Evolutionary conservation across 2,113 vertebrate genomes (phyloP).

Genomic region (Carettochelys insculpta): DNA sequence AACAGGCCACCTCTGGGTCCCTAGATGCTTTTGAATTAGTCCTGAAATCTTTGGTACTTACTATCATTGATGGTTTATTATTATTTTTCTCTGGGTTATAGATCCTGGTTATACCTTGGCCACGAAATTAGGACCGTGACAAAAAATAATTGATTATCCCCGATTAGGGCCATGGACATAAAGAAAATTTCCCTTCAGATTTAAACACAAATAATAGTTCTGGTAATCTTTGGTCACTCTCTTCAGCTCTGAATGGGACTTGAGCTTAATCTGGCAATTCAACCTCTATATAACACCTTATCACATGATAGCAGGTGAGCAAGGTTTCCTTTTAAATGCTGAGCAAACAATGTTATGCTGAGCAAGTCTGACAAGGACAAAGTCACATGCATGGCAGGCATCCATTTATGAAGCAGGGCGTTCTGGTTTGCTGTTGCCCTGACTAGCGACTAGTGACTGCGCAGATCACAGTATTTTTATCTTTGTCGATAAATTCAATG

Average conservation of each 20-base stretch:
- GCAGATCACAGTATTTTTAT: not conserved
- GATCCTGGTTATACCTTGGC: too few species aligned
- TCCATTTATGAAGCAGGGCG: fast-evolving
- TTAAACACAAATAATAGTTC: not conserved
- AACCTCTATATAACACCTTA: not conserved
- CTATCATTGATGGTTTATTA: too few species aligned
- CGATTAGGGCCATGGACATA: not conserved
- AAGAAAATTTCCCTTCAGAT: fast-evolving
- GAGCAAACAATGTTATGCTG: not conserved
- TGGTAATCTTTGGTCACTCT: fast-evolving
- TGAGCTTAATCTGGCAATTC: constrained; percentile 14
- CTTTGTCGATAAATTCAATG: not conserved
- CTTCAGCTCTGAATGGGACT: not conserved
- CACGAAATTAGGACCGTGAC: too few species aligned
- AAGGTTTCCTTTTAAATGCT: fast-evolving
- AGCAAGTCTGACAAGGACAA: not conserved
- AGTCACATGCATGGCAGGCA: too few species aligned
- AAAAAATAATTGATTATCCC: too few species aligned
- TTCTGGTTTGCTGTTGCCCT: not conserved
- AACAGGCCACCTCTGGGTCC: too few species aligned
- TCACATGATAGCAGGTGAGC: not conserved
- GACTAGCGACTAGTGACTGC: not conserved
- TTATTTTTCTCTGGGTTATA: too few species aligned
- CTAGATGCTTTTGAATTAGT: too few species aligned
- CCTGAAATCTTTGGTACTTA: too few species aligned